These are phyloP conservation scores for Cyprinodon diabolis DNA, from an alignment of 2,797 vertebrate species.

Conservation along the genomic window DNA sequence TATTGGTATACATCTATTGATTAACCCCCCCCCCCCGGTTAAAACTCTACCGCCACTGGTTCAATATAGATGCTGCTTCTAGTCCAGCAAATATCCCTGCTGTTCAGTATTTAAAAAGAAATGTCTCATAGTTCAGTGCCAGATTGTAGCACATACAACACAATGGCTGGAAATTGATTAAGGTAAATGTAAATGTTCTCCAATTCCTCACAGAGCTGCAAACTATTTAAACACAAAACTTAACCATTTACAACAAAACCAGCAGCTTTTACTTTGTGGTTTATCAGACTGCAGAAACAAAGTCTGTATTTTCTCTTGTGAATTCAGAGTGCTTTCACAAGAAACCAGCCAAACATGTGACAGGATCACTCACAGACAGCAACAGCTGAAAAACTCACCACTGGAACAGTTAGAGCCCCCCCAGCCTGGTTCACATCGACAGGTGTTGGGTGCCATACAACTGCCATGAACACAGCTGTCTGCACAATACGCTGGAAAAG, in stretches of 20 bases:
- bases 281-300: conserved; percentile 32
- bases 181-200: no score
- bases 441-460: conserved; percentile 97
- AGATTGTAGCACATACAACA: no score
- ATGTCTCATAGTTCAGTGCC: no score
- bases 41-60: no score
- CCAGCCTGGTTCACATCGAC: conserved; percentile 99
- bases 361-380: conserved; percentile 52
- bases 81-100: no score
- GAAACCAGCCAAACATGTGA: conserved; percentile 36
- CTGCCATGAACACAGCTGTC: conserved; percentile 96
- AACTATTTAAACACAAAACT: background rate
- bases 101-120: no score
- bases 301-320: conserved; percentile 1
- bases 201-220: background rate
- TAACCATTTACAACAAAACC: background rate
- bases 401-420: conserved; percentile 96
- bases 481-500: conserved; percentile 88
- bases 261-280: background rate
- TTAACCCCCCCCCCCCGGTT: no score
- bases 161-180: no score
- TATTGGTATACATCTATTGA: no score
- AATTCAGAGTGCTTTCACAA: conserved; percentile 50
- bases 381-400: conserved; percentile 90
- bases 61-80: no score